A percentile compares a stretch with the other conserved stretches of the same genome.
These are phyloP conservation scores for Chloromyia formosa DNA, from an alignment of 2,888 invertebrate genomes.

Conservation along the genomic window DNA sequence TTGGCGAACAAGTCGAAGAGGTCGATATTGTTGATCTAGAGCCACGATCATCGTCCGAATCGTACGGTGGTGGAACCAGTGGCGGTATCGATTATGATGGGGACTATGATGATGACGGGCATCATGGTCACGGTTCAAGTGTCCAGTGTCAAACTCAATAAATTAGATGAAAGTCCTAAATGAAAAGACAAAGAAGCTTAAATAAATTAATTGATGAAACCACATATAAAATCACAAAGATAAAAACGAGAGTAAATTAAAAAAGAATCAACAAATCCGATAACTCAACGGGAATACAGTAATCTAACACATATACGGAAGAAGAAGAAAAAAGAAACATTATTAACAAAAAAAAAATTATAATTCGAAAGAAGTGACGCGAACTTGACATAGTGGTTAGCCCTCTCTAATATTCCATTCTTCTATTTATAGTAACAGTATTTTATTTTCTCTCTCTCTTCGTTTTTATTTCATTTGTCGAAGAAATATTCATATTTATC, in stretches of 20 bases:
- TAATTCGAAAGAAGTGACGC: slow-evolving; percentile 1
- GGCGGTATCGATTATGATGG: slow-evolving; percentile 66
- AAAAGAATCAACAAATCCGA: no score
- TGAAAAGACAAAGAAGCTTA: slow-evolving; percentile 34
- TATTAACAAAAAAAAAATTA: not conserved
- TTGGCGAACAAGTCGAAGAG: slow-evolving; percentile 85
- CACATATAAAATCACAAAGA: not conserved
- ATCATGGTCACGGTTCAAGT: slow-evolving; percentile 66
- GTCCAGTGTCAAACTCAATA: slow-evolving; percentile 87
- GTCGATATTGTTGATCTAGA: slow-evolving; percentile 82
- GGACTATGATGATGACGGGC: slow-evolving; percentile 61
- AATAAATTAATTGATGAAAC: not conserved
- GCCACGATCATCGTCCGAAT: slow-evolving; percentile 76
- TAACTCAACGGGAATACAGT: no score
- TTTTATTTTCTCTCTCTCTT: not conserved
- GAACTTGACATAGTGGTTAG: slow-evolving; percentile 28
- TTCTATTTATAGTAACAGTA: slow-evolving; percentile 10
- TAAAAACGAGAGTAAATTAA: not conserved
- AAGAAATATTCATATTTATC: not conserved
- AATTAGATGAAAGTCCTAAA: slow-evolving; percentile 53
- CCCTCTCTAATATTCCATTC: slow-evolving; percentile 11
- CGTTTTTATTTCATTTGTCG: not conserved
- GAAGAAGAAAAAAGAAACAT: not conserved
- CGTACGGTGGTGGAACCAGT: slow-evolving; percentile 72
- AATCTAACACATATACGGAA: no score